These are phyloP conservation scores for Himalopsyche tibetana DNA, from an alignment of 2,888 invertebrate genomes.

Conservation along the genomic window DNA sequence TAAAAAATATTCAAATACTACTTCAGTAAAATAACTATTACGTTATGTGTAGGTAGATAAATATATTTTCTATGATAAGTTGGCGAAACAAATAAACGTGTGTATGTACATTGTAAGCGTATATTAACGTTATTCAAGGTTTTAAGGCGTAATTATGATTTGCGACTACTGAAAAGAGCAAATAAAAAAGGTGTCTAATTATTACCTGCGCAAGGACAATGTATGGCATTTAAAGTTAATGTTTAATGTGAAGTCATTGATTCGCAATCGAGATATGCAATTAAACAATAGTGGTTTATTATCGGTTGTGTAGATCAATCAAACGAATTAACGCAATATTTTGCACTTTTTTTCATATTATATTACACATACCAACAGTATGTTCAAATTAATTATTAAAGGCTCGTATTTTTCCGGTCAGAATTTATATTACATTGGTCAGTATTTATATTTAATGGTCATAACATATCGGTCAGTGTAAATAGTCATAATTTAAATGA, in stretches of 20 bases:
- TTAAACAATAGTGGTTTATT: too few species aligned
- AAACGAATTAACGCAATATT: too few species aligned
- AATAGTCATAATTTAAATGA: too few species aligned
- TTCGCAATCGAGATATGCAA: background rate
- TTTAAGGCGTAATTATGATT: constrained; percentile 1
- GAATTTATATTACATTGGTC: too few species aligned
- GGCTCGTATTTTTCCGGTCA: too few species aligned
- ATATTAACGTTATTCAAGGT: background rate
- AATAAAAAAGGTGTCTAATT: constrained; percentile 15
- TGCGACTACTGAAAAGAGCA: constrained; percentile 4
- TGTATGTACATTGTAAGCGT: background rate
- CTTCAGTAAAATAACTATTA: background rate
- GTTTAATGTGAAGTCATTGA: background rate
- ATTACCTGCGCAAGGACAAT: background rate
- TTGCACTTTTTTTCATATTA: too few species aligned
- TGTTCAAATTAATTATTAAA: too few species aligned
- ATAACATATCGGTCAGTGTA: too few species aligned
- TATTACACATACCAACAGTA: too few species aligned
- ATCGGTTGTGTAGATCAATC: too few species aligned
- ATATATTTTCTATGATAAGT: background rate
- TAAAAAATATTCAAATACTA: background rate
- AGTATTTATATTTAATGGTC: too few species aligned
- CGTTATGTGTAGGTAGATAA: background rate
- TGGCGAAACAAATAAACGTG: background rate
- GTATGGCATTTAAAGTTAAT: background rate